Conservation (phyloP, 1,140 invertebrate genomes). For the Drosophila nigrodunni region DNA sequence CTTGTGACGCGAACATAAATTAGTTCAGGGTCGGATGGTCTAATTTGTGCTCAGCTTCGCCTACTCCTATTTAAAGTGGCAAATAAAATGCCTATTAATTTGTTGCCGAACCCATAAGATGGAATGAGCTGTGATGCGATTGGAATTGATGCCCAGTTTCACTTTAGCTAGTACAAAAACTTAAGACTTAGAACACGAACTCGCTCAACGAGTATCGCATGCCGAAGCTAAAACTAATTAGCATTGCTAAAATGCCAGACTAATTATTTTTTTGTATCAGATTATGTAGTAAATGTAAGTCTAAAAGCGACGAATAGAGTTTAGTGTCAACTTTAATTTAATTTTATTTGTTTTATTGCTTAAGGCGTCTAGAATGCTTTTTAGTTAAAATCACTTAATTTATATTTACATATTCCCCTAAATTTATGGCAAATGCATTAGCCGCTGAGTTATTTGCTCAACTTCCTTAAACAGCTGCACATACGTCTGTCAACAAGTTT, state of each 20-base stretch:
- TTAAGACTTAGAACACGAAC: slow-evolving; percentile 44
- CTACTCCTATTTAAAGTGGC: too few relatives aligned
- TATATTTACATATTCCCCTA: too few relatives aligned
- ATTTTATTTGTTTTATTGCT: too few relatives aligned
- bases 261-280: slow-evolving; percentile 4
- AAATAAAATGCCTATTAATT: too few relatives aligned
- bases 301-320: too few relatives aligned
- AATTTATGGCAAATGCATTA: not conserved
- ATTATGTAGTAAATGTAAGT: slow-evolving; percentile 16
- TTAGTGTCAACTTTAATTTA: too few relatives aligned
- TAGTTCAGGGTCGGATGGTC: too few relatives aligned
- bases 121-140: not conserved
- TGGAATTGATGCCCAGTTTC: not conserved
- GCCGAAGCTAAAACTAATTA: slow-evolving; percentile 7
- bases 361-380: too few relatives aligned
- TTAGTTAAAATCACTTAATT: too few relatives aligned
- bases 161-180: slow-evolving; percentile 39
- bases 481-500: not conserved
- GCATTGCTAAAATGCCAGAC: slow-evolving; percentile 35
- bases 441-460: not conserved
- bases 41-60: too few relatives aligned
- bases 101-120: too few relatives aligned
- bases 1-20: too few relatives aligned
- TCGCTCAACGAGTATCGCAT: slow-evolving; percentile 18
- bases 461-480: not conserved